Conservation (phyloP, 1,140 invertebrate genomes). For the Andricus grossulariae region DNA sequence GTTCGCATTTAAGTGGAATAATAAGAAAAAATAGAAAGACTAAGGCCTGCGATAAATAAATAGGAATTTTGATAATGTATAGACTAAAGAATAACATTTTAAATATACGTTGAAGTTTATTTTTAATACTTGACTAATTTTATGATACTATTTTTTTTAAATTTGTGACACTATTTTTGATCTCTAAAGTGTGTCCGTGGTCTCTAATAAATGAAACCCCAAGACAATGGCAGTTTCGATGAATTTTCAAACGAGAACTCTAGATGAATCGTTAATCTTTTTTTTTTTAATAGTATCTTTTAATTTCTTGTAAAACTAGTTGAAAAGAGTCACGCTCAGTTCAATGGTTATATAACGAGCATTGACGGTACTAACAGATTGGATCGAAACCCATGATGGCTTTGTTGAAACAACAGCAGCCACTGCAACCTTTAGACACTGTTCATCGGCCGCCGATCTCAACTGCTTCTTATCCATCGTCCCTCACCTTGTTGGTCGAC, state of each 20-base stretch:
- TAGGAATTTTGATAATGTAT: no score
- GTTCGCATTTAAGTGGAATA: no score
- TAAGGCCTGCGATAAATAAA: no score
- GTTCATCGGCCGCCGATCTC: slow-evolving; percentile 68
- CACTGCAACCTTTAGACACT: slow-evolving; percentile 69
- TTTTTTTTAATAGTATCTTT: not conserved
- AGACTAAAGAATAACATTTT: no score
- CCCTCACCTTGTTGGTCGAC: slow-evolving; percentile 70
- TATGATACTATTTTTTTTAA: no score
- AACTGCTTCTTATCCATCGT: slow-evolving; percentile 65
- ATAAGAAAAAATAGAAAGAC: no score
- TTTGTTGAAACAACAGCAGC: slow-evolving; percentile 72
- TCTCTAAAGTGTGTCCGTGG: no score
- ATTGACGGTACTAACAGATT: slow-evolving; percentile 70
- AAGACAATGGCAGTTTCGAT: no score
- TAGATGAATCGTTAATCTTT: not conserved
- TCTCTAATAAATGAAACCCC: no score
- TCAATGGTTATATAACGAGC: slow-evolving; percentile 58
- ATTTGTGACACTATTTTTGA: no score
- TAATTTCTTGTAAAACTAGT: not conserved
- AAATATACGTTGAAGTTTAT: no score
- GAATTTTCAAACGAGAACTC: not conserved
- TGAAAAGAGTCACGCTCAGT: slow-evolving; percentile 18
- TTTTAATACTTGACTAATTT: no score
- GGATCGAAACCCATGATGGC: slow-evolving; percentile 73